These are phyloP conservation scores for Stenodema calcarata DNA, from an alignment of 2,888 invertebrate species.

Conservation along the genomic window DNA sequence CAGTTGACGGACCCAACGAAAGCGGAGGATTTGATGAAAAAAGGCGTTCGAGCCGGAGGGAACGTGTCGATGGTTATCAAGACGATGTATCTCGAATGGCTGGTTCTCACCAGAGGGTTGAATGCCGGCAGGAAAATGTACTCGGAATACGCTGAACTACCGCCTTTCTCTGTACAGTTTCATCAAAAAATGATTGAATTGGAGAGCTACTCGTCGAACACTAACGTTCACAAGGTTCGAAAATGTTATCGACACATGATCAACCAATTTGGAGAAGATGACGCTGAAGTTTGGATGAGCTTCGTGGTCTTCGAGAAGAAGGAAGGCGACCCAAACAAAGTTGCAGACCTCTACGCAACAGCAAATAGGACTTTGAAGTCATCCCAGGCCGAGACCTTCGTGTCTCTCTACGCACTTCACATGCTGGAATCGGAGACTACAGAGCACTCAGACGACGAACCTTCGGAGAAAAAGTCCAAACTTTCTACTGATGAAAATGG, in stretches of 20 bases:
- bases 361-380: background rate
- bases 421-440: constrained; percentile 1
- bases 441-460: background rate
- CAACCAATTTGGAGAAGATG: constrained; percentile 71
- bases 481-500: background rate
- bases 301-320: constrained; percentile 74
- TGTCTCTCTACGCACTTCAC: background rate
- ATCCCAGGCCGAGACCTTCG: background rate
- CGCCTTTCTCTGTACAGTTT: constrained; percentile 69
- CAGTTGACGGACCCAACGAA: constrained; percentile 59
- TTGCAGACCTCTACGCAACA: constrained; percentile 60
- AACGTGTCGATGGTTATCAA: constrained; percentile 55
- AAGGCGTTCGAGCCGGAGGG: constrained; percentile 60
- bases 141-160: constrained; percentile 66
- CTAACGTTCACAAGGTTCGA: constrained; percentile 65
- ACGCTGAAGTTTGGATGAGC: constrained; percentile 75
- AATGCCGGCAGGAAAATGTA: constrained; percentile 70
- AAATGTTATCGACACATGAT: constrained; percentile 70
- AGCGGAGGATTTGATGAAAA: constrained; percentile 62
- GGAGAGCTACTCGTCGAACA: constrained; percentile 62
- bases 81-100: constrained; percentile 69
- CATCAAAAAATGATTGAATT: constrained; percentile 69
- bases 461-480: background rate
- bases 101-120: constrained; percentile 65
- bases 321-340: constrained; percentile 66